Evolutionary conservation across 2,113 vertebrate species (phyloP).

Genomic region (Xyrauchen texanus): DNA sequence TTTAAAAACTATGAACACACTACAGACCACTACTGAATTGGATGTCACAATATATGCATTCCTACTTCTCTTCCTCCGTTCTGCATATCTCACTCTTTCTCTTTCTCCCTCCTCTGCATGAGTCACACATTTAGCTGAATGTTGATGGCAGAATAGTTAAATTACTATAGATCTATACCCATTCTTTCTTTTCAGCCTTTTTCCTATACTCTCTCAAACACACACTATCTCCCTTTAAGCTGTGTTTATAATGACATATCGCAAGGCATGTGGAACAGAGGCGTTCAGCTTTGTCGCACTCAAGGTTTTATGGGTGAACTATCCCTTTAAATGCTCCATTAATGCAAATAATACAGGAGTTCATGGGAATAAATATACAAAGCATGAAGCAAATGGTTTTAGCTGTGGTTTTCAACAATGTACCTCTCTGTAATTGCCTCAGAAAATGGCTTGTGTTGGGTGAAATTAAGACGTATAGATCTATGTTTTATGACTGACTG

Average conservation of each 20-base stretch:
- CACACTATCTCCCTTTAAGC: too few relatives aligned
- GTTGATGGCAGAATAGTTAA: slow-evolving; percentile 39
- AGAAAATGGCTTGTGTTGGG: too few relatives aligned
- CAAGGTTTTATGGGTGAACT: too few relatives aligned
- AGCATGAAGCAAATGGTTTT: too few relatives aligned
- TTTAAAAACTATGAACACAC: too few relatives aligned
- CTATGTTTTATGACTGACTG: slow-evolving; percentile 1
- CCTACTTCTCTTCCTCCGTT: neutral
- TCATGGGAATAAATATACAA: too few relatives aligned
- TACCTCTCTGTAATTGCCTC: neutral
- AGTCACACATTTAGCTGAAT: slow-evolving; percentile 33
- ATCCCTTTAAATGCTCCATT: too few relatives aligned
- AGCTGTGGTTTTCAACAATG: too few relatives aligned
- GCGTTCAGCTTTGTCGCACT: too few relatives aligned
- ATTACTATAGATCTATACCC: slow-evolving; percentile 34
- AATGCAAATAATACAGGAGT: too few relatives aligned
- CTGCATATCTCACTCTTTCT: slow-evolving; percentile 16
- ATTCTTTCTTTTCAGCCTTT: slow-evolving; percentile 44
- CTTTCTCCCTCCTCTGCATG: slow-evolving; percentile 13
- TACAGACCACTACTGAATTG: slow-evolving; percentile 3
- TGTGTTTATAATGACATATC: too few relatives aligned
- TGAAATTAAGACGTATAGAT: neutral
- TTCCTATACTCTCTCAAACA: neutral
- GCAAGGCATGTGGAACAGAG: too few relatives aligned
- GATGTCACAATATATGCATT: neutral